A percentile compares a stretch with the other conserved stretches of the same genome.
Conservation (phyloP, 2,797 vertebrate species). For the Scomberomorus guttatus region DNA sequence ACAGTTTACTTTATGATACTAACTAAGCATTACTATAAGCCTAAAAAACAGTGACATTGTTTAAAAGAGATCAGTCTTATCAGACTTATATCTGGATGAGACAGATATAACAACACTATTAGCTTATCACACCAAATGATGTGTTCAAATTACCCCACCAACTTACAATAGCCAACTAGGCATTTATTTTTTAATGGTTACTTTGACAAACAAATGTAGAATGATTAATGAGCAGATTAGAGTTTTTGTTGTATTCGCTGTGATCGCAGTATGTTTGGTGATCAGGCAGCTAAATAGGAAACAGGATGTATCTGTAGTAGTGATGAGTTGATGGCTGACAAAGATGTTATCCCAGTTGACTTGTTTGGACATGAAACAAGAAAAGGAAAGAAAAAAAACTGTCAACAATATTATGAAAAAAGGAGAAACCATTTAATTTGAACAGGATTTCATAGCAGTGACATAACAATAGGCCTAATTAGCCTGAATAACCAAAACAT, state of each 20-base stretch:
- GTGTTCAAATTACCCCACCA: no score
- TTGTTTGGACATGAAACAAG: background rate
- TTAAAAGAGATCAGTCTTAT: no score
- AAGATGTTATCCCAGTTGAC: background rate
- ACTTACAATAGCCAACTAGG: no score
- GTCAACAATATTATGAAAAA: constrained; percentile 1
- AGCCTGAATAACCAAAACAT: background rate
- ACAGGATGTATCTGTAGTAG: background rate
- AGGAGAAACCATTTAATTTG: background rate
- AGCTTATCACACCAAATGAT: background rate
- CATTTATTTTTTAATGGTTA: background rate
- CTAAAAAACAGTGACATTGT: no score
- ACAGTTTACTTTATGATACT: no score
- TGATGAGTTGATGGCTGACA: background rate
- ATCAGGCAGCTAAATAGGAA: background rate
- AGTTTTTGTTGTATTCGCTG: background rate
- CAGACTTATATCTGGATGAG: no score
- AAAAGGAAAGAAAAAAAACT: background rate
- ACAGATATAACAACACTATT: no score
- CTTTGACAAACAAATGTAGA: background rate
- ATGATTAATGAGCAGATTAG: background rate
- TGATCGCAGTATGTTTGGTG: background rate
- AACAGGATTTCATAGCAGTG: background rate
- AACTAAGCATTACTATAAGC: no score
- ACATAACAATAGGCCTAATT: background rate